A percentile compares a stretch with the other conserved stretches of the same genome.
phyloP scores from a whole-genome alignment of 2,113 vertebrate genomes.

The Microcebus lehilahytsara region DNA sequence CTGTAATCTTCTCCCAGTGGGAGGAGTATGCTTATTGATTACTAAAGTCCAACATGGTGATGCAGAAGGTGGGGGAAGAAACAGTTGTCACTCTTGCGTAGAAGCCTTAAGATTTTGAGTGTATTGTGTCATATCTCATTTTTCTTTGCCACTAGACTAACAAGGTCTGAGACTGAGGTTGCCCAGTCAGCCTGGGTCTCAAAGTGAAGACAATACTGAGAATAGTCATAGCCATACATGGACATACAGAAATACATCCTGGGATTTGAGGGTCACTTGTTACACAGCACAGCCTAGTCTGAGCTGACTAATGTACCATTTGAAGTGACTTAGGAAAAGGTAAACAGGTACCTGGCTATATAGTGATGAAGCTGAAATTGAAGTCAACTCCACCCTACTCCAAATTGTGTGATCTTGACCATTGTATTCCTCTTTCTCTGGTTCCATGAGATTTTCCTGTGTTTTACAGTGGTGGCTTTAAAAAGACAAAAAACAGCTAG shows the following conservation, averaged over 20 bases:
- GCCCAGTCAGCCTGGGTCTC: not conserved
- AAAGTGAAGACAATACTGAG: not conserved
- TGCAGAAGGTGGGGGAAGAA: not conserved
- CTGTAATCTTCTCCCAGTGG: not conserved
- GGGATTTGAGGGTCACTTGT: not conserved
- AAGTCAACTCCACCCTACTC: not conserved
- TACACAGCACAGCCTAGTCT: not conserved
- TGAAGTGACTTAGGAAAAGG: not conserved
- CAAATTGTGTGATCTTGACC: not conserved
- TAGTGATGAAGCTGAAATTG: not conserved
- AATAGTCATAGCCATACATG: not conserved
- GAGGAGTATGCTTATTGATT: not conserved
- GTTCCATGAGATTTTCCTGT: not conserved
- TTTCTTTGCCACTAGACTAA: not conserved
- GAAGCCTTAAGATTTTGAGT: not conserved
- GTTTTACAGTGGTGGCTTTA: not conserved
- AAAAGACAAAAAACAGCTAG: not conserved
- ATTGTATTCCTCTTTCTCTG: not conserved
- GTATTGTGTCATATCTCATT: not conserved
- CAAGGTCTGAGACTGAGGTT: not conserved
- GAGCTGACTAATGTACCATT: not conserved
- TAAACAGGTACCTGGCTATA: not conserved
- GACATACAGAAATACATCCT: not conserved
- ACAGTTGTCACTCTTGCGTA: not conserved
- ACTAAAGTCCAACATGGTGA: rapidly evolving